Conservation (phyloP, 2,797 vertebrate species). For the Spinus pinus region DNA sequence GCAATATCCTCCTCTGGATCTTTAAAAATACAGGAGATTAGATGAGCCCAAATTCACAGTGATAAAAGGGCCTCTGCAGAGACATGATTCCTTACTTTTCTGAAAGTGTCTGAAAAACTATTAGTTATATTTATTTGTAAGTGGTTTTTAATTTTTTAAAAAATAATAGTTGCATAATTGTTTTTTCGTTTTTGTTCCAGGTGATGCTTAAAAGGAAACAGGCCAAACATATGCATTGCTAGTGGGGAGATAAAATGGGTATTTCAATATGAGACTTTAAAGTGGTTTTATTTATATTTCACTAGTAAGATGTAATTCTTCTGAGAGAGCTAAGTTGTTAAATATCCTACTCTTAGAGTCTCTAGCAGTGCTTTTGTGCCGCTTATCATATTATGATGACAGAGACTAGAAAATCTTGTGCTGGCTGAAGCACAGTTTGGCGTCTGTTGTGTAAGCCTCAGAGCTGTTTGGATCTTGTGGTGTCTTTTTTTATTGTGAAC, state of each 20-base stretch:
- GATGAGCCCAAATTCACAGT: not conserved
- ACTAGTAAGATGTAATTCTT: not conserved
- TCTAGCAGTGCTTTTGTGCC: not conserved
- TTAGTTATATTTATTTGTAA: not conserved
- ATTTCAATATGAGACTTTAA: not conserved
- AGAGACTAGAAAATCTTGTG: not conserved
- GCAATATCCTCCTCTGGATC: not conserved
- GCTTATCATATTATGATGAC: not conserved
- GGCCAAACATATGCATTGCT: not conserved
- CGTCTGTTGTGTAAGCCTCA: not conserved
- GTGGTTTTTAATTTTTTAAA: accelerated
- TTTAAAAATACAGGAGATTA: not conserved
- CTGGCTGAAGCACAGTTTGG: not conserved
- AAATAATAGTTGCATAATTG: not conserved
- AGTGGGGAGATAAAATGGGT: not conserved
- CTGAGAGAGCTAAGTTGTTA: not conserved
- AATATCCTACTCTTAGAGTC: not conserved
- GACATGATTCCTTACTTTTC: not conserved
- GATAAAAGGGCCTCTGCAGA: not conserved
- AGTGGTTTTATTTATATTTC: not conserved
- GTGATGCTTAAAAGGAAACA: not conserved
- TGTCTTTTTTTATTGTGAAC: not conserved
- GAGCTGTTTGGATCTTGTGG: not conserved
- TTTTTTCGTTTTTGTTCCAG: not conserved
- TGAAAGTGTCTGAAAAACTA: not conserved